Conservation (phyloP, 2,888 invertebrate species). For the Chouioia cunea region DNA sequence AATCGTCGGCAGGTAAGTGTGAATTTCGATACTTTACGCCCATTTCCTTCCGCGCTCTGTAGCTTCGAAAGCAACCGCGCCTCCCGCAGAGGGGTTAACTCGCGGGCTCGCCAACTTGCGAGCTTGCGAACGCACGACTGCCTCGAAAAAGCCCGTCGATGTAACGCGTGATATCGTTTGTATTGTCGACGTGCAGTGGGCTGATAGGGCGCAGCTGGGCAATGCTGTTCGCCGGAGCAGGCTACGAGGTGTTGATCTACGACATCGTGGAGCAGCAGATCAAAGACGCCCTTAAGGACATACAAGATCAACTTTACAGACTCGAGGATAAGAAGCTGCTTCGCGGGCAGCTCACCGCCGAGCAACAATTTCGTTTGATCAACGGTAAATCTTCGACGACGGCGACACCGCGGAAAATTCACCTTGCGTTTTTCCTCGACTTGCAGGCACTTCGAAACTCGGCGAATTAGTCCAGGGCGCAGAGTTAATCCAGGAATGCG, state of each 20-base stretch:
- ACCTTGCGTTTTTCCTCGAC: background rate
- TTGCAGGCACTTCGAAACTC: conserved; percentile 76
- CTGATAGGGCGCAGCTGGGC: conserved; percentile 97
- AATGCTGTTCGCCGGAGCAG: conserved; percentile 94
- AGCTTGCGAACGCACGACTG: no score
- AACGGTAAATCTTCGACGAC: conserved; percentile 76
- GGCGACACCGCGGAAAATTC: no score
- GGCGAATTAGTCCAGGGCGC: conserved; percentile 81
- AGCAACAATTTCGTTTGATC: conserved; percentile 83
- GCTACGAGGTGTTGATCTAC: conserved; percentile 88
- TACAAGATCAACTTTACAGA: conserved; percentile 78
- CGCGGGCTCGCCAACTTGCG: no score
- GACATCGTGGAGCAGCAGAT: conserved; percentile 86
- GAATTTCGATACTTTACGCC: no score
- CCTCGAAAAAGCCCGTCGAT: no score
- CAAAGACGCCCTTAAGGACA: conserved; percentile 79
- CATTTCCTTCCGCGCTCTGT: no score
- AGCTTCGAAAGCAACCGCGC: no score
- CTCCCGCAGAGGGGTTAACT: no score
- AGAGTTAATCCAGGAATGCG: conserved; percentile 91
- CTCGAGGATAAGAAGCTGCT: conserved; percentile 81
- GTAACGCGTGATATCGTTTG: no score
- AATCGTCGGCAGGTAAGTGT: conserved; percentile 81
- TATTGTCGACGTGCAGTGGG: no score
- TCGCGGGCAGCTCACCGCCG: conserved; percentile 80